phyloP scores from a whole-genome alignment of 2,797 vertebrate genomes.

The Arctocebus calabarensis region DNA sequence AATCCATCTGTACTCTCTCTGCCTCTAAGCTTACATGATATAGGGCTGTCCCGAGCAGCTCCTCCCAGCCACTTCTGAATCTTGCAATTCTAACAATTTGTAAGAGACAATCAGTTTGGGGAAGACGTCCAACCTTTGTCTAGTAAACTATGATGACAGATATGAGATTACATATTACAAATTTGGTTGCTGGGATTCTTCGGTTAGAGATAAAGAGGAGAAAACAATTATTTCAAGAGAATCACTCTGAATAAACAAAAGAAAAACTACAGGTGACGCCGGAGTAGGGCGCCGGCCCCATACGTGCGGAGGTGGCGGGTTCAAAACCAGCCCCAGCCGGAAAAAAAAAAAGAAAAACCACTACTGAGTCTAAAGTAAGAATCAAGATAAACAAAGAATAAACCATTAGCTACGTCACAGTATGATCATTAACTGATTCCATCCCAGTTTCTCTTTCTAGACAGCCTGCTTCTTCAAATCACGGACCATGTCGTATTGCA shows the following conservation, averaged over 20 bases:
- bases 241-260: not conserved
- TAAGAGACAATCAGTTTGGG: not conserved
- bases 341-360: not conserved
- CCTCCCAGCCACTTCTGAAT: not conserved
- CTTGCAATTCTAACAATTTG: not conserved
- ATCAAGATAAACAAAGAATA: not conserved
- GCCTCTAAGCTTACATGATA: not conserved
- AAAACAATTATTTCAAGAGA: not conserved
- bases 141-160: not conserved
- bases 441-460: not conserved
- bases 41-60: not conserved
- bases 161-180: not conserved
- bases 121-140: not conserved
- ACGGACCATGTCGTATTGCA: not conserved
- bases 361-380: not conserved
- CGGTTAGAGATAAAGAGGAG: not conserved
- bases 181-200: not conserved
- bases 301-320: too few relatives aligned
- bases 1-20: not conserved
- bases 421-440: not conserved
- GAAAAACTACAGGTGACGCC: not conserved
- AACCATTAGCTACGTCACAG: not conserved
- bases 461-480: not conserved
- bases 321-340: too few relatives aligned
- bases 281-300: too few relatives aligned